Evolutionary conservation across 2,113 vertebrate species (phyloP).

Genomic region (Dromaius novaehollandiae): DNA sequence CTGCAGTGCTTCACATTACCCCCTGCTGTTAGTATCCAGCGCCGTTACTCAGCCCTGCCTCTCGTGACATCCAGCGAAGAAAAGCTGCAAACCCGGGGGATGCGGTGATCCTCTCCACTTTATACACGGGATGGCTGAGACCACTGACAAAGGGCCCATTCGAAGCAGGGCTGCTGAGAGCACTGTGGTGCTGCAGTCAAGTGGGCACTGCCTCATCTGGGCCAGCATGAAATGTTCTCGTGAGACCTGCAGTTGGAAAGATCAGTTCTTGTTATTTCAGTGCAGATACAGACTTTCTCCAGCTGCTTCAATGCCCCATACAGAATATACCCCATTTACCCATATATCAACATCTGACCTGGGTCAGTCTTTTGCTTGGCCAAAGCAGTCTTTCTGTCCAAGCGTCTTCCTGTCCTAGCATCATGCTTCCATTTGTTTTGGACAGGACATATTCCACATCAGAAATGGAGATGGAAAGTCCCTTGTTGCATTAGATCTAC

Average conservation of each 20-base stretch:
- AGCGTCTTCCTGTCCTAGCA: not conserved
- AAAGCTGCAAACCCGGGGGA: not conserved
- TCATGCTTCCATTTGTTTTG: not conserved
- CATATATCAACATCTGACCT: not conserved
- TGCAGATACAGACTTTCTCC: not conserved
- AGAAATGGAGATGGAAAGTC: not conserved
- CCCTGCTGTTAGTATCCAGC: not conserved
- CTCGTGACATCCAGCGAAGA: not conserved
- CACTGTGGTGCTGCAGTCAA: fast-evolving
- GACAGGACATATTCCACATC: not conserved
- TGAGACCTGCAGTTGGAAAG: not conserved
- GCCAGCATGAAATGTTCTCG: not conserved
- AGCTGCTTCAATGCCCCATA: not conserved
- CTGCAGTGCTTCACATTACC: not conserved
- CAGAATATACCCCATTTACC: fast-evolving
- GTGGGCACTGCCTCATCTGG: not conserved
- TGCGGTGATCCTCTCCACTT: not conserved
- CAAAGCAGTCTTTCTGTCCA: not conserved
- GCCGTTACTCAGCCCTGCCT: slow-evolving; percentile 16
- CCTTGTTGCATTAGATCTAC: not conserved
- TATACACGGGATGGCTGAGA: not conserved
- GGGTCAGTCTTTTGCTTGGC: not conserved
- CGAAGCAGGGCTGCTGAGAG: not conserved
- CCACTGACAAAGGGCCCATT: not conserved
- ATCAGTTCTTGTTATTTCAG: not conserved